Evolutionary conservation across 64 coral and sea anemone genomes (phyloP), one percentile per base, ranked within the genome.

Genomic region (Montipora foliosa): DNA sequence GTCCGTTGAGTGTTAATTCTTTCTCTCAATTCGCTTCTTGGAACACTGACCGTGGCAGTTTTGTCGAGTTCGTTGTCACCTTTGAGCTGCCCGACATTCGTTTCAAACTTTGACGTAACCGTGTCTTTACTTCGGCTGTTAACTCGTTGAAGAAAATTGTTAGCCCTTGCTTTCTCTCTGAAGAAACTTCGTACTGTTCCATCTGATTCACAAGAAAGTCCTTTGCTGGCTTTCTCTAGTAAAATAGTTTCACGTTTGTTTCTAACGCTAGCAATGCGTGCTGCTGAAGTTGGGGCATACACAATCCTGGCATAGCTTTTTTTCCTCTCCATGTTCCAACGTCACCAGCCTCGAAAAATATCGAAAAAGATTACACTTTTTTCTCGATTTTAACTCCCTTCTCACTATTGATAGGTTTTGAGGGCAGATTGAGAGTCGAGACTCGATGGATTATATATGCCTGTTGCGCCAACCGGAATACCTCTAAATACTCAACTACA

Each of bases 191-290:
- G 14, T 8, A 86, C 3, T 12, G 82, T 67, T 11, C 82, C 15
- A 19, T 86, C 66, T 2, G 44, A 49, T 46, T 49, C 37, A 59
- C 64, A n/a, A 1, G 45, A 71, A 16, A 86, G 67, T 9, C 66
- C 82, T 86, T 22, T 21, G 44, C 46, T 86, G 44, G 62, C 16
- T 25, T 67, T 48, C 9, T 19, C 66, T 47, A 86, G 82, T 24
- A 67, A 24, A 8, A 69, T 21, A 12, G 82, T 71, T 72, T 86
- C 82, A 4, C 82, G 82, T 8, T 86, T 86, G 82, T 86, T 86
- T 86, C 17, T 70, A 17, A 66, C 82, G 19, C 17, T 46, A 49
- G 82, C 82, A 2, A 86, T 71, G 46, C 82, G 29, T 22, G 62
- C 45, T 8, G 82, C 82, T 69, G 64, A 46, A 50, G 82, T 71